A percentile compares a stretch with the other conserved stretches of the same genome.
phyloP scores from a whole-genome alignment of 2,113 vertebrate species.

The Sclerurus mexicanus region DNA sequence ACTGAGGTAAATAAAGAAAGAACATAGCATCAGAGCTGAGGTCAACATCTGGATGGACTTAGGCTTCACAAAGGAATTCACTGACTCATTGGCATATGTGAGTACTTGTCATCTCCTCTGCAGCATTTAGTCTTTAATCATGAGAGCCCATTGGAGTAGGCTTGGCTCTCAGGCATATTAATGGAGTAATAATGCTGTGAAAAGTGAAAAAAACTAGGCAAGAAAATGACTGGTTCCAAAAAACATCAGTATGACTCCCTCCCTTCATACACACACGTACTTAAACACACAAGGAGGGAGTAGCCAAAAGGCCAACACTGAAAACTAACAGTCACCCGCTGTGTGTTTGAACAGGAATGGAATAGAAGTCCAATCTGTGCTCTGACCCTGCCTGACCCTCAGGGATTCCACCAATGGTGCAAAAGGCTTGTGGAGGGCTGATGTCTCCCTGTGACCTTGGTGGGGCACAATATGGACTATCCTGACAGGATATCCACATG shows the following conservation, averaged over 20 bases:
- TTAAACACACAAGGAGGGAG: background rate
- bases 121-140: slow-evolving; percentile 30
- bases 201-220: background rate
- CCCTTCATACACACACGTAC: background rate
- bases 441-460: background rate
- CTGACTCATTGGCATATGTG: slow-evolving; percentile 58
- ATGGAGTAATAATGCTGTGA: slow-evolving; percentile 20
- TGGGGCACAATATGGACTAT: background rate
- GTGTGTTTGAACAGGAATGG: background rate
- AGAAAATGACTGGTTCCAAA: background rate
- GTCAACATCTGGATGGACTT: slow-evolving; percentile 67
- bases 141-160: background rate
- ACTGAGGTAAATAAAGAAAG: slow-evolving; percentile 22
- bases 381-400: slow-evolving; percentile 4
- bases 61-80: slow-evolving; percentile 55
- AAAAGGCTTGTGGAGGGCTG: background rate
- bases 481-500: background rate
- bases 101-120: slow-evolving; percentile 59
- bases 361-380: background rate
- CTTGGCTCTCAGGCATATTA: slow-evolving; percentile 52
- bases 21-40: slow-evolving; percentile 43
- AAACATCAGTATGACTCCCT: background rate
- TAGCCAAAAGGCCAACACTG: background rate
- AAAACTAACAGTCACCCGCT: background rate
- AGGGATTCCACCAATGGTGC: background rate